Percentiles rank a stretch among this genome's conserved stretches.
These are phyloP conservation scores for Glossophaga mutica DNA, from an alignment of 2,797 vertebrate genomes.

Conservation along the genomic window DNA sequence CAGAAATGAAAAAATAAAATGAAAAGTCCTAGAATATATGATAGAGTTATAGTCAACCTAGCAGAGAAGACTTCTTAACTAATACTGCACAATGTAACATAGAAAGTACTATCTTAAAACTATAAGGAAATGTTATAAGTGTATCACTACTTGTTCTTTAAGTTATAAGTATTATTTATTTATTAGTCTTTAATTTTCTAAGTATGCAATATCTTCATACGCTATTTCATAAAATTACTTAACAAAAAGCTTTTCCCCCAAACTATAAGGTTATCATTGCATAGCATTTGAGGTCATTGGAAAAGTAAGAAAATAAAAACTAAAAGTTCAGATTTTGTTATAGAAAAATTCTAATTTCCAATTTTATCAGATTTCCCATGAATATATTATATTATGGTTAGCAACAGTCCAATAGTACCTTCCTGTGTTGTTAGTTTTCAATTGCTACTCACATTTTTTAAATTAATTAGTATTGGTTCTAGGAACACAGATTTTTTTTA, in stretches of 20 bases:
- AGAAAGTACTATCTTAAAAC: not conserved
- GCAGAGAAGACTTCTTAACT: not conserved
- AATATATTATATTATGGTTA: not conserved
- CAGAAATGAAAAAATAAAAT: not conserved
- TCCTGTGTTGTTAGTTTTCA: not conserved
- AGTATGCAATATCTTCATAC: not conserved
- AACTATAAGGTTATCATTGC: not conserved
- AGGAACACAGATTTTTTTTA: not conserved
- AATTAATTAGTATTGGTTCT: not conserved
- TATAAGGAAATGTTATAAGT: not conserved
- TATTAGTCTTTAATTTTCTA: not conserved
- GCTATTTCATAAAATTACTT: not conserved
- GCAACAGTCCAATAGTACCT: not conserved
- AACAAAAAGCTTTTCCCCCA: not conserved
- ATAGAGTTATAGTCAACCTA: not conserved
- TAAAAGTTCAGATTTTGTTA: not conserved
- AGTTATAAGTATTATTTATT: not conserved
- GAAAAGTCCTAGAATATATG: not conserved
- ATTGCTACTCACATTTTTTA: not conserved
- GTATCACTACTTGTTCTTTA: not conserved
- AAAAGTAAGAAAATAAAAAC: not conserved
- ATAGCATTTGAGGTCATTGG: not conserved
- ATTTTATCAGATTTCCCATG: not conserved
- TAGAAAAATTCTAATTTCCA: not conserved
- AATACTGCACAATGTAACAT: not conserved